phyloP scores from a whole-genome alignment of 2,113 vertebrate species.

The Sylvilagus bachmani region DNA sequence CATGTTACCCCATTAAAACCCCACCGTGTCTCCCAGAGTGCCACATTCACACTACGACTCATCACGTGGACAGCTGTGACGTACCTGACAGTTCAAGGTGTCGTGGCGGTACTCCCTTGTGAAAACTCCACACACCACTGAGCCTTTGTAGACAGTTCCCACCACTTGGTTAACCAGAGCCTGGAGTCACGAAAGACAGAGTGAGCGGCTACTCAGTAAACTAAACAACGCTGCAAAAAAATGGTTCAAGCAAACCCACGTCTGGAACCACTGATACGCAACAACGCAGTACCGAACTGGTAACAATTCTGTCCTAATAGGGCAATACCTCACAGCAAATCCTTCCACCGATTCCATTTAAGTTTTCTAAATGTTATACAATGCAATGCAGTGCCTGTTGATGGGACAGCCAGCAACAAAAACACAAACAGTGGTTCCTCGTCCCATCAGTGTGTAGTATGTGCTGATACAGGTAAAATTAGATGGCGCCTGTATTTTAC shows the following conservation, averaged over 20 bases:
- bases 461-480: not conserved
- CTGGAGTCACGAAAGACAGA: slow-evolving; percentile 58
- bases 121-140: slow-evolving; percentile 79
- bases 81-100: slow-evolving; percentile 81
- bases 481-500: too few species aligned
- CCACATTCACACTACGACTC: too few species aligned
- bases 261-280: not conserved
- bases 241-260: not conserved
- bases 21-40: not conserved
- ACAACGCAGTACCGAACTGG: not conserved
- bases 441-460: not conserved
- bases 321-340: not conserved
- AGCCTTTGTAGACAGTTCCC: slow-evolving; percentile 77
- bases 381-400: not conserved
- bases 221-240: not conserved
- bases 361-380: not conserved
- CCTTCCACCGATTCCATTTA: not conserved
- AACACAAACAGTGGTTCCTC: not conserved
- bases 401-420: not conserved
- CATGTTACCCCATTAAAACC: not conserved
- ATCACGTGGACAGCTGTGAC: not conserved
- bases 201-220: not conserved
- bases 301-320: not conserved
- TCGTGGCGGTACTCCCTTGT: slow-evolving; percentile 79
- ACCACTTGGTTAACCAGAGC: slow-evolving; percentile 85